Conservation (phyloP, 2,113 vertebrate genomes). For the Bufo gargarizans region DNA sequence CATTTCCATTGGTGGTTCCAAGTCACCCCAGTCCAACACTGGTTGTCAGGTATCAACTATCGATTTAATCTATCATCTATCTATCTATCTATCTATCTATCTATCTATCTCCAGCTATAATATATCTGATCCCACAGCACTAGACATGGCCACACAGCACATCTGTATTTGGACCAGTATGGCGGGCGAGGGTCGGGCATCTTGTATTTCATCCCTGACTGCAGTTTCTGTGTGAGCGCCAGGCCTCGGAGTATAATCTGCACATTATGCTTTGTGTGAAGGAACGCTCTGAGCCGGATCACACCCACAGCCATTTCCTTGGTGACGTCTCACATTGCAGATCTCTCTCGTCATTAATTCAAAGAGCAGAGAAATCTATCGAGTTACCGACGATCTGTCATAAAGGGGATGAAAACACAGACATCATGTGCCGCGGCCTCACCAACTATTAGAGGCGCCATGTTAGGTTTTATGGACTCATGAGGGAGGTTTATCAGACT, state of each 20-base stretch:
- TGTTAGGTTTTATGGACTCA: neutral
- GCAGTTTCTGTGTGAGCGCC: constrained; percentile 38
- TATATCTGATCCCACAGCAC: neutral
- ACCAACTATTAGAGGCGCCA: neutral
- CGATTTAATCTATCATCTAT: no score
- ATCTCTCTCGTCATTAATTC: constrained; percentile 42
- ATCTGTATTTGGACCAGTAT: neutral
- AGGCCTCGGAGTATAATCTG: constrained; percentile 35
- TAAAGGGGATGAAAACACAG: constrained; percentile 35
- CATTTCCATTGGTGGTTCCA: no score
- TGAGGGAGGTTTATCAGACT: no score
- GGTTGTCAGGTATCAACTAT: no score
- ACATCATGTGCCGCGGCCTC: constrained; percentile 22
- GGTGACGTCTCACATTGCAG: constrained; percentile 38
- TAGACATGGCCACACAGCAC: neutral
- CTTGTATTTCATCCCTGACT: neutral
- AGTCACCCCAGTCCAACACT: no score
- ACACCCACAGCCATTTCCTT: constrained; percentile 50
- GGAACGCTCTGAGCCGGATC: constrained; percentile 30
- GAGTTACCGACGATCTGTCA: constrained; percentile 23
- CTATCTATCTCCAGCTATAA: neutral
- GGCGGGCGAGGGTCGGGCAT: neutral
- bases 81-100: no score
- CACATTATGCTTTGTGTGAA: constrained; percentile 44
- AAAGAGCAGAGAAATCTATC: constrained; percentile 41